phyloP scores from a whole-genome alignment of 2,113 vertebrate species.

The Corydoras maculifer region DNA sequence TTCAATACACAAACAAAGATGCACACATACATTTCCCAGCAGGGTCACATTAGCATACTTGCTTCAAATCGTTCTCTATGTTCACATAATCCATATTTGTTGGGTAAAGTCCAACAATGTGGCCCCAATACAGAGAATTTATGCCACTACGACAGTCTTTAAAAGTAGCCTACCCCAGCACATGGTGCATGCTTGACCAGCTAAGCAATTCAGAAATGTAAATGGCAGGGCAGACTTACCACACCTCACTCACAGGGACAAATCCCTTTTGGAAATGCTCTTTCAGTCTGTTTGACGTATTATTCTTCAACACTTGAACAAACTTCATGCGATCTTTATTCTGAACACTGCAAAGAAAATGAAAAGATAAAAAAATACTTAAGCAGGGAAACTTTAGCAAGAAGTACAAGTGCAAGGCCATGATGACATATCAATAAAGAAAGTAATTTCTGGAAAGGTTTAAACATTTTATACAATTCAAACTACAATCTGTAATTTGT shows the following conservation, averaged over 20 bases:
- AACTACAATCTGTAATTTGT: background rate
- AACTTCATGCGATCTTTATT: slow-evolving; percentile 64
- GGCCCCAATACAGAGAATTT: slow-evolving; percentile 78
- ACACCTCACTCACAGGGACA: slow-evolving; percentile 73
- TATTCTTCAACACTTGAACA: slow-evolving; percentile 61
- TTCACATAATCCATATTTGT: slow-evolving; percentile 99
- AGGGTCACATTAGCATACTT: slow-evolving; percentile 99
- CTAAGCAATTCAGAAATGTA: slow-evolving; percentile 97
- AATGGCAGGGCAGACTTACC: slow-evolving; percentile 70
- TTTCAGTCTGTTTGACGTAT: slow-evolving; percentile 68
- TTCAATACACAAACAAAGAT: slow-evolving; percentile 15
- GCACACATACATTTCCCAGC: slow-evolving; percentile 66
- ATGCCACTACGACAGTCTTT: slow-evolving; percentile 88
- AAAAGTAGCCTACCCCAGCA: slow-evolving; percentile 62
- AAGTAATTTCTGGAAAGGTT: too few relatives aligned
- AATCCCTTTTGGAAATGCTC: slow-evolving; percentile 90
- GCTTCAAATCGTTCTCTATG: slow-evolving; percentile 92
- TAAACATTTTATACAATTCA: background rate
- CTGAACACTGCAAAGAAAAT: slow-evolving; percentile 52
- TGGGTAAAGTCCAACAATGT: slow-evolving; percentile 93
- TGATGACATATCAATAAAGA: too few relatives aligned
- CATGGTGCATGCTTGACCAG: slow-evolving; percentile 90
- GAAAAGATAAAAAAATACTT: background rate
- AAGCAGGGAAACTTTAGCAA: slow-evolving; percentile 12
- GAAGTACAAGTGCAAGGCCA: slow-evolving; percentile 24